Evolutionary conservation across 2,113 vertebrate species (phyloP).

Genomic region (Lophius piscatorius): DNA sequence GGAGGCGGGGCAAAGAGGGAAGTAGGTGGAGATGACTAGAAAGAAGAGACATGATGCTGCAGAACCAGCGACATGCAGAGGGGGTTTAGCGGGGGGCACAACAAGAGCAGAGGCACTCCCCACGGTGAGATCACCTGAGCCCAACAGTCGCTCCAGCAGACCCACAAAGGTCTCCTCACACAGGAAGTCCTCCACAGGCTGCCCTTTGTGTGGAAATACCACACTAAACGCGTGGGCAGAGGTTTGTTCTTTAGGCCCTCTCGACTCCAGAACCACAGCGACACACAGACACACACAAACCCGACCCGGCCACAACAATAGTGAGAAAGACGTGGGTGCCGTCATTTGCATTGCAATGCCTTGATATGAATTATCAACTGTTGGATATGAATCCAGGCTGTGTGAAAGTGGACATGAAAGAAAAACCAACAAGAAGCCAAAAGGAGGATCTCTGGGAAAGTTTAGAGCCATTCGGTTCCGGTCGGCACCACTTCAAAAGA

Average conservation of each 20-base stretch:
- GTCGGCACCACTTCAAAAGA: slow-evolving; percentile 69
- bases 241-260: slow-evolving; percentile 46
- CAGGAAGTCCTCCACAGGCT: slow-evolving; percentile 72
- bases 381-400: slow-evolving; percentile 75
- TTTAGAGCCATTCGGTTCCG: slow-evolving; percentile 62
- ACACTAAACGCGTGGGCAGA: slow-evolving; percentile 63
- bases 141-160: slow-evolving; percentile 51
- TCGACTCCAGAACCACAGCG: slow-evolving; percentile 31
- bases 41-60: slow-evolving; percentile 52
- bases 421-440: slow-evolving; percentile 71
- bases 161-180: slow-evolving; percentile 71
- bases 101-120: slow-evolving; percentile 54
- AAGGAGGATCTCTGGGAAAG: slow-evolving; percentile 73
- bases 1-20: slow-evolving; percentile 40
- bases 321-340: slow-evolving; percentile 70
- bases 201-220: slow-evolving; percentile 65
- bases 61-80: slow-evolving; percentile 38
- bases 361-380: slow-evolving; percentile 69
- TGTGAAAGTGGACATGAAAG: slow-evolving; percentile 80
- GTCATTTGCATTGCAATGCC: slow-evolving; percentile 71
- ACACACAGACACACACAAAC: slow-evolving; percentile 35
- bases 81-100: slow-evolving; percentile 33
- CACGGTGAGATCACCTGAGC: slow-evolving; percentile 55
- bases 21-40: slow-evolving; percentile 37
- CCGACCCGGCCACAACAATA: slow-evolving; percentile 61